A percentile compares a stretch with the other conserved stretches of the same genome.
Evolutionary conservation across 2,888 invertebrate genomes (phyloP).

Genomic region (Polylopha cassiicola): DNA sequence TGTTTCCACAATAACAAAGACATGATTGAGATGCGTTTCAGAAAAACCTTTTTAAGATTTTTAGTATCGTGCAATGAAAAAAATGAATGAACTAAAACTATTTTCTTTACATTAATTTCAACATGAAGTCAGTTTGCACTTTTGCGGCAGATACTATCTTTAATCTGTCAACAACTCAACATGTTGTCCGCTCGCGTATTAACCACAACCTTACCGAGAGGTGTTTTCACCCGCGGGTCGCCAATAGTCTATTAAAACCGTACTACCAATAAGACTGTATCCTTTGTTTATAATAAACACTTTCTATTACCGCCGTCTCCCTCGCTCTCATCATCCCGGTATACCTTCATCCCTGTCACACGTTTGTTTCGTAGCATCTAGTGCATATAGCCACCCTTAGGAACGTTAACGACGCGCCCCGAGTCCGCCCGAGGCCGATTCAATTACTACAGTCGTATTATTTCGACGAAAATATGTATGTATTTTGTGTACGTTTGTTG

Average conservation of each 20-base stretch:
- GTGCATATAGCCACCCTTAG: conserved; percentile 68
- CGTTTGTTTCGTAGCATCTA: conserved; percentile 65
- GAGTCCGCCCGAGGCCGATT: conserved; percentile 74
- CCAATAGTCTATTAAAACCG: conserved; percentile 65
- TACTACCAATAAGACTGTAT: conserved; percentile 72
- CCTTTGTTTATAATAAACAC: conserved; percentile 77
- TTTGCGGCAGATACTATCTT: too few species aligned
- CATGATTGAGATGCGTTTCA: too few species aligned
- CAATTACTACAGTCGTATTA: conserved; percentile 76
- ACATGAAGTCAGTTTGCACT: too few species aligned
- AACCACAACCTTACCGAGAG: conserved; percentile 17
- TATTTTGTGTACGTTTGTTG: conserved; percentile 61
- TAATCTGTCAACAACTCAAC: not conserved
- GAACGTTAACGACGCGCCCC: conserved; percentile 72
- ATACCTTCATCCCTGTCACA: conserved; percentile 39
- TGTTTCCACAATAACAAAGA: too few species aligned
- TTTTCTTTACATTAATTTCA: too few species aligned
- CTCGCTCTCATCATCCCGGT: conserved; percentile 26
- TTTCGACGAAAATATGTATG: conserved; percentile 75
- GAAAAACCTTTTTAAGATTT: too few species aligned
- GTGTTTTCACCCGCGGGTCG: conserved; percentile 50
- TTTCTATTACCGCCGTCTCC: conserved; percentile 51
- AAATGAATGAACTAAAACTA: too few species aligned
- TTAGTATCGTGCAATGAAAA: too few species aligned
- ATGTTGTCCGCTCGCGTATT: not conserved